Conservation (phyloP, 1,140 invertebrate species). For the Oncopodura yosiiana region DNA sequence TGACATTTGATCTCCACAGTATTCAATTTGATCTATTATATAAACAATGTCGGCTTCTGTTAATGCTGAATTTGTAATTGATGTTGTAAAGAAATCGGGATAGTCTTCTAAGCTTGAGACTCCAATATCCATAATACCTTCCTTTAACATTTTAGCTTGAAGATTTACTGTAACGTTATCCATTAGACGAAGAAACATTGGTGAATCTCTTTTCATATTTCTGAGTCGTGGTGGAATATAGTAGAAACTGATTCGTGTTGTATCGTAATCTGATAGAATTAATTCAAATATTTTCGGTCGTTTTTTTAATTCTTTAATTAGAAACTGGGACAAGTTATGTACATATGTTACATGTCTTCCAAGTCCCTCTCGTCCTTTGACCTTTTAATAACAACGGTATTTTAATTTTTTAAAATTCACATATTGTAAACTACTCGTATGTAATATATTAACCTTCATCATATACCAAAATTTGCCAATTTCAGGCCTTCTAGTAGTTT, state of each 20-base stretch:
- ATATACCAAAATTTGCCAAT: conserved; percentile 23
- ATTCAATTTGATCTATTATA: conserved; percentile 74
- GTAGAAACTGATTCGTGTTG: no score
- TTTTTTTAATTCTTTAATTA: no score
- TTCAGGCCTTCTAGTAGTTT: conserved; percentile 15
- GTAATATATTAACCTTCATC: conserved; percentile 26
- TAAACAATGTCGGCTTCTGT: conserved; percentile 70
- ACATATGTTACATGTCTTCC: conserved; percentile 11
- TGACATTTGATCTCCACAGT: no score
- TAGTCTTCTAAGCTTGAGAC: conserved; percentile 70
- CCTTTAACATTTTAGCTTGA: conserved; percentile 85
- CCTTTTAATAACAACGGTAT: no score
- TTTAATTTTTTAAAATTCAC: no score
- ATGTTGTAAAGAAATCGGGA: conserved; percentile 87
- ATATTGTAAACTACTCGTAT: no score
- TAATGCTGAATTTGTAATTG: conserved; percentile 76
- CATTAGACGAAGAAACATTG: no score
- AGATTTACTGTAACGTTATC: conserved; percentile 69
- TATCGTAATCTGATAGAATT: no score
- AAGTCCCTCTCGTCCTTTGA: conserved; percentile 14
- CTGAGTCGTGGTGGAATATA: no score
- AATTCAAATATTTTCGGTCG: no score
- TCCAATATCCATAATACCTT: conserved; percentile 86
- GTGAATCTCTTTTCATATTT: no score
- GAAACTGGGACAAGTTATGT: neutral